A percentile compares a stretch with the other conserved stretches of the same genome.
These are phyloP conservation scores for Miichthys miiuy DNA, from an alignment of 2,797 vertebrate genomes.

Conservation along the genomic window DNA sequence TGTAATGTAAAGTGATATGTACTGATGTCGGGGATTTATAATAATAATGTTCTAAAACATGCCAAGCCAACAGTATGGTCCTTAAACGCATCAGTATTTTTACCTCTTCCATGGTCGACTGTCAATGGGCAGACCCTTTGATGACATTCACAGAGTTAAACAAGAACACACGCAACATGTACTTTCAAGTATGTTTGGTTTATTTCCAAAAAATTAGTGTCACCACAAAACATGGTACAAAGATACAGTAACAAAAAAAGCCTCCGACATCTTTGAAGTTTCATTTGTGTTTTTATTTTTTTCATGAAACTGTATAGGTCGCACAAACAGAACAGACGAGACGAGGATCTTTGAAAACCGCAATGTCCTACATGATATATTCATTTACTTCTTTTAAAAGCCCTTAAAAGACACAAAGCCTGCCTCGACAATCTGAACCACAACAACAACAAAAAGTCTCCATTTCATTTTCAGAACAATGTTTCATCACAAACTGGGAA, in stretches of 20 bases:
- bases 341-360: slow-evolving; percentile 57
- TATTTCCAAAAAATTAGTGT: slow-evolving; percentile 84
- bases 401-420: slow-evolving; percentile 72
- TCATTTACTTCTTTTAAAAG: slow-evolving; percentile 66
- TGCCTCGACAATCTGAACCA: slow-evolving; percentile 44
- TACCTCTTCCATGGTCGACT: background rate
- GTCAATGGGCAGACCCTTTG: background rate
- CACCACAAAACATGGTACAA: slow-evolving; percentile 77
- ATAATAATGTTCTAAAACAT: background rate
- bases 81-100: background rate
- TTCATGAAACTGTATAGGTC: slow-evolving; percentile 54
- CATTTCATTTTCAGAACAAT: slow-evolving; percentile 67
- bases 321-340: slow-evolving; percentile 53
- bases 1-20: background rate
- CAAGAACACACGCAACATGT: slow-evolving; percentile 18
- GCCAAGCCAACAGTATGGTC: no score
- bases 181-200: slow-evolving; percentile 82
- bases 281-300: slow-evolving; percentile 37
- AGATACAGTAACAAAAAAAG: slow-evolving; percentile 73
- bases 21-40: background rate
- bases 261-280: slow-evolving; percentile 63
- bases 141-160: background rate
- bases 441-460: slow-evolving; percentile 29
- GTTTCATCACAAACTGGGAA: slow-evolving; percentile 68
- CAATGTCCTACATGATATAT: slow-evolving; percentile 39